A percentile compares a stretch with the other conserved stretches of the same genome.
phyloP scores from a whole-genome alignment of 2,797 vertebrate species.

The Sibirionetta formosa region DNA sequence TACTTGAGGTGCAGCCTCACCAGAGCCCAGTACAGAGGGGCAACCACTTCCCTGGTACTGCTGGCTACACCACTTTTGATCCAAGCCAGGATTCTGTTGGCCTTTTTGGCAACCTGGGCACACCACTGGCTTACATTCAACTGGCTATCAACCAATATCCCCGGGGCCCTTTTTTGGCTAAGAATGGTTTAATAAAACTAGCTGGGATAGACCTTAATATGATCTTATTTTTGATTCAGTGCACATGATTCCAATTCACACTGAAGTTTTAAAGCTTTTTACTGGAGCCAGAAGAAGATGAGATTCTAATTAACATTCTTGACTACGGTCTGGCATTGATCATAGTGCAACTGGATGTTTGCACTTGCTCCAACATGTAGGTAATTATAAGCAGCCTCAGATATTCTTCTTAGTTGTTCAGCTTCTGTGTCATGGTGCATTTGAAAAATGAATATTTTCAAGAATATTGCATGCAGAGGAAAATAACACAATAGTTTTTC shows the following conservation, averaged over 20 bases:
- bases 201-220: background rate
- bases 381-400: background rate
- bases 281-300: background rate
- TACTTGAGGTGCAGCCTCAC: no score
- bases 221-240: background rate
- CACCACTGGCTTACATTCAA: no score
- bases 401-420: background rate
- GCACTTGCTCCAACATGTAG: accelerated
- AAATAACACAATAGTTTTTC: background rate
- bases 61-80: no score
- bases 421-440: background rate
- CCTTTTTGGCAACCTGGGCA: no score
- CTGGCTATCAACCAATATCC: no score
- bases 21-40: no score
- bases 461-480: background rate
- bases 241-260: background rate
- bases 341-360: background rate
- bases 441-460: background rate
- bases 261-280: background rate
- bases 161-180: no score
- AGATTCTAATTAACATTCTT: background rate
- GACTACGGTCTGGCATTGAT: background rate
- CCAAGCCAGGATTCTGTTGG: no score
- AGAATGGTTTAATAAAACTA: background rate
- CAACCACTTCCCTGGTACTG: no score